Evolutionary conservation across 2,888 invertebrate genomes (phyloP).

Genomic region (Yponomeuta cagnagella): DNA sequence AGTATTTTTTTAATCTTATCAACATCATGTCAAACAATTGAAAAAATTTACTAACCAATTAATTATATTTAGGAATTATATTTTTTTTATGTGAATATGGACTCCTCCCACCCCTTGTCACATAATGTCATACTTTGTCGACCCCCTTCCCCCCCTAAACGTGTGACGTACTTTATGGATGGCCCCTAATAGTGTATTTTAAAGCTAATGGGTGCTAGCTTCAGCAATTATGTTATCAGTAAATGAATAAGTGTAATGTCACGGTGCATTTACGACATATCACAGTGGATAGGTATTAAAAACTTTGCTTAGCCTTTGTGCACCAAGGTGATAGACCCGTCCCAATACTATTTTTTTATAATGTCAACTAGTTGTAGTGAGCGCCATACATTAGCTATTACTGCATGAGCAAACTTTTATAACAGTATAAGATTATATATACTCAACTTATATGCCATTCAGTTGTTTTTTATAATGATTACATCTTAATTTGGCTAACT

Average conservation of each 20-base stretch:
- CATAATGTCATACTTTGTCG: too few relatives aligned
- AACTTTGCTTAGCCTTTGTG: neutral
- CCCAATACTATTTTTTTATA: conserved; percentile 14
- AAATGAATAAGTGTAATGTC: neutral
- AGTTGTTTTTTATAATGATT: too few relatives aligned
- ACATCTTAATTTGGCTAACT: too few relatives aligned
- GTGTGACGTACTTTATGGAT: too few relatives aligned
- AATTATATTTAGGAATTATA: too few relatives aligned
- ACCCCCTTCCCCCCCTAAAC: too few relatives aligned
- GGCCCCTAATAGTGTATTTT: neutral
- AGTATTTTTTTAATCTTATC: too few relatives aligned
- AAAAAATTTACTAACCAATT: too few relatives aligned
- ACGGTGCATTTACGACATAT: conserved; percentile 13
- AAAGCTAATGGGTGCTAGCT: neutral
- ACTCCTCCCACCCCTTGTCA: too few relatives aligned
- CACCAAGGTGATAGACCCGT: conserved; percentile 21
- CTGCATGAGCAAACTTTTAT: neutral
- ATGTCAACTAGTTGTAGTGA: neutral
- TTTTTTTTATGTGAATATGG: too few relatives aligned
- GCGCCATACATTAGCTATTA: neutral
- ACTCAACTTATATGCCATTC: too few relatives aligned
- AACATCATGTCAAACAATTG: too few relatives aligned
- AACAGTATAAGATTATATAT: neutral
- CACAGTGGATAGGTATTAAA: conserved; percentile 8
- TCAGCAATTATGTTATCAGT: neutral